Evolutionary conservation across 2,888 invertebrate species (phyloP).

Genomic region (Heliconius ethilla): DNA sequence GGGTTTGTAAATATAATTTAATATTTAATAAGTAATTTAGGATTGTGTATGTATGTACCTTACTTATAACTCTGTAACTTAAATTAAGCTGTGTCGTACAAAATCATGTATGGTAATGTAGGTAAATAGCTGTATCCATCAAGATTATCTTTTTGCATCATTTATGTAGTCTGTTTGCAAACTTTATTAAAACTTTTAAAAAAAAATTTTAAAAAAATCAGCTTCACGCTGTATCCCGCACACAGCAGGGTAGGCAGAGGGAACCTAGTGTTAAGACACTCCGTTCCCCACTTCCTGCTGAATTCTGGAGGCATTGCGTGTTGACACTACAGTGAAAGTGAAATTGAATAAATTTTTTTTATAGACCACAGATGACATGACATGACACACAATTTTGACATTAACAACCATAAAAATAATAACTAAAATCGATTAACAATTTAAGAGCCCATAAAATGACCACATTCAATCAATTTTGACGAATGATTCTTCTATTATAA

Average conservation of each 20-base stretch:
- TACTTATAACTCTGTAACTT: not conserved
- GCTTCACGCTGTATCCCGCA: too few species aligned
- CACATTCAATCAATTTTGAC: constrained; percentile 45
- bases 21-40: not conserved
- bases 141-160: not conserved
- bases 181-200: not conserved
- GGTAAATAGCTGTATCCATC: constrained; percentile 1
- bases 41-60: not conserved
- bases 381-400: not conserved
- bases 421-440: constrained; percentile 21
- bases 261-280: too few species aligned
- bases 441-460: constrained; percentile 17
- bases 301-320: too few species aligned
- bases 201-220: too few species aligned
- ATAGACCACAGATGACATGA: not conserved
- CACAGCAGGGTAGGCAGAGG: too few species aligned
- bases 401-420: not conserved
- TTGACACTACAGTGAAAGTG: too few species aligned
- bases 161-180: not conserved
- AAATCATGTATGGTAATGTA: not conserved
- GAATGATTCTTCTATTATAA: constrained; percentile 45
- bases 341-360: constrained; percentile 8
- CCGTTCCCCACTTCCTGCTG: too few species aligned
- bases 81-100: not conserved
- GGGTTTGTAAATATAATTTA: not conserved